Conservation (phyloP, 2,888 invertebrate species). For the Apamea monoglypha region DNA sequence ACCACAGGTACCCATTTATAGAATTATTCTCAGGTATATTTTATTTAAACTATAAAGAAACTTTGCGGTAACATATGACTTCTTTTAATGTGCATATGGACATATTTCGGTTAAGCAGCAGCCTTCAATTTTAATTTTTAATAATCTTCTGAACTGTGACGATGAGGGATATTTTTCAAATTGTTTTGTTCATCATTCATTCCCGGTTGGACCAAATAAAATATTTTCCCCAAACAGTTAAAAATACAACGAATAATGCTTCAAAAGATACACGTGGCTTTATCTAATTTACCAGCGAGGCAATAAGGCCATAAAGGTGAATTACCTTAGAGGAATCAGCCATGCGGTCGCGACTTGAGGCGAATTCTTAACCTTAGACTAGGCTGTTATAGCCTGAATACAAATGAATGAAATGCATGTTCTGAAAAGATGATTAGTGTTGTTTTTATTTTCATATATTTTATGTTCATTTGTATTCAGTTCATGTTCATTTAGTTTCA, state of each 20-base stretch:
- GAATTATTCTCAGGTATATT: background rate
- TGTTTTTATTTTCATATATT: background rate
- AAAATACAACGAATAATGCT: background rate
- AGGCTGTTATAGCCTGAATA: conserved; percentile 7
- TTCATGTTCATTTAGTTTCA: too few species aligned
- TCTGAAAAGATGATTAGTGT: background rate
- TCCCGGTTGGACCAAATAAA: background rate
- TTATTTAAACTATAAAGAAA: background rate
- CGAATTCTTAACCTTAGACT: conserved; percentile 14
- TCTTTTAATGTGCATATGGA: background rate
- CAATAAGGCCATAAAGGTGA: conserved; percentile 31
- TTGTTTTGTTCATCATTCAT: background rate
- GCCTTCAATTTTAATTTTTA: background rate
- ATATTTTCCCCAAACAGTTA: background rate
- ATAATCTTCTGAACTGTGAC: background rate
- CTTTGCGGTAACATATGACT: background rate
- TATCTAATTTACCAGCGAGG: conserved; percentile 27
- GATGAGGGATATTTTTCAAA: background rate
- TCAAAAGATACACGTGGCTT: conserved; percentile 1
- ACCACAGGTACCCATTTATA: conserved; percentile 16
- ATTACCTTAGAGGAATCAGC: conserved; percentile 40
- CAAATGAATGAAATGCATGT: background rate
- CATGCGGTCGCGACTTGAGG: conserved; percentile 4
- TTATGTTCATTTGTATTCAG: background rate
- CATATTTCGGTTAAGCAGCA: background rate